Conservation (phyloP, 2,888 invertebrate genomes). For the Amiota minor region DNA sequence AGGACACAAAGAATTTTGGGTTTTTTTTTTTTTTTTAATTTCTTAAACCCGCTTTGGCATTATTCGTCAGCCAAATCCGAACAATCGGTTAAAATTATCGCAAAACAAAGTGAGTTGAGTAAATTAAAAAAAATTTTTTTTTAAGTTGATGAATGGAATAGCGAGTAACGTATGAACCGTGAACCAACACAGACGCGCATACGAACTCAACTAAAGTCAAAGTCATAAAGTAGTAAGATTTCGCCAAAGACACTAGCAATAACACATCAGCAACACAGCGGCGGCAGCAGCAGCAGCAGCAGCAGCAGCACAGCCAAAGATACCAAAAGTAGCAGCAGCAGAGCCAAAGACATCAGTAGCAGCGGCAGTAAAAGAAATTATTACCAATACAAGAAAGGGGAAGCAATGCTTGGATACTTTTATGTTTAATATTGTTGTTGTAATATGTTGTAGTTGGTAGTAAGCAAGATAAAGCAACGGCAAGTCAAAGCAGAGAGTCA, state of each 20-base stretch:
- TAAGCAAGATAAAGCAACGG: constrained; percentile 7
- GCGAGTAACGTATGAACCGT: constrained; percentile 1
- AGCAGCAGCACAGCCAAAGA: constrained; percentile 35
- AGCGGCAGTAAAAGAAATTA: constrained; percentile 39
- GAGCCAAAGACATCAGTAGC: constrained; percentile 23
- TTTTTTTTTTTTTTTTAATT: constrained; percentile 19
- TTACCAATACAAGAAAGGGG: constrained; percentile 38
- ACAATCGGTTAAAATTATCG: too few species aligned
- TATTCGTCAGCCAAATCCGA: constrained; percentile 49
- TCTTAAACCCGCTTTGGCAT: constrained; percentile 44
- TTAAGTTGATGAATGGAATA: constrained; percentile 43
- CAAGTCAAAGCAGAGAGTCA: too few species aligned
- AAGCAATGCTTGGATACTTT: constrained; percentile 46
- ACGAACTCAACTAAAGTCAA: constrained; percentile 45
- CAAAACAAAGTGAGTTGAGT: too few species aligned
- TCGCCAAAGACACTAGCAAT: neutral
- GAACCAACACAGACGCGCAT: constrained; percentile 36
- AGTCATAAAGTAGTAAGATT: neutral
- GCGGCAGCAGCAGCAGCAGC: neutral
- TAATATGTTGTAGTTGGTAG: constrained; percentile 36
- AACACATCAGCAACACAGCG: neutral
- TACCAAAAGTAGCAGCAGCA: constrained; percentile 53
- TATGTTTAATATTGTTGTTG: too few species aligned
- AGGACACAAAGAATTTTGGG: constrained; percentile 24
- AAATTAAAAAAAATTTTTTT: too few species aligned